Percentiles rank a stretch among this genome's conserved stretches.
These are phyloP conservation scores for Lithophane semibrunnea DNA, from an alignment of 2,888 invertebrate species.

Conservation along the genomic window DNA sequence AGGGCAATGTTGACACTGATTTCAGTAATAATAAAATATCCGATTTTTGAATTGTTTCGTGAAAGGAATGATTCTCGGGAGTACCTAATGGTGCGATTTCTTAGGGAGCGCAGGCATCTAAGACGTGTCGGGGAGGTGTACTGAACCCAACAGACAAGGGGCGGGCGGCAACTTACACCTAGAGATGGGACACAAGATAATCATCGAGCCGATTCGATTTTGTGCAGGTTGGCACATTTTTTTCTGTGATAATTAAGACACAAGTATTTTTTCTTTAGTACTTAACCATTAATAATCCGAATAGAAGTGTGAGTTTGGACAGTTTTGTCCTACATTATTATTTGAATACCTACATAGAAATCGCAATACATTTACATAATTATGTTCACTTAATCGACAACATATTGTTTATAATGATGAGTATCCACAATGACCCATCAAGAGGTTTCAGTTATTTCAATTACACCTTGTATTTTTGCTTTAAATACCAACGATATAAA, in stretches of 20 bases:
- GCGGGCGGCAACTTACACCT: slow-evolving; percentile 60
- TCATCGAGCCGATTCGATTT: slow-evolving; percentile 27
- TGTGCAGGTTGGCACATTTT: not conserved
- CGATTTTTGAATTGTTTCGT: slow-evolving; percentile 12
- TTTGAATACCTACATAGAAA: not conserved
- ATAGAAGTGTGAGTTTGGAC: not conserved
- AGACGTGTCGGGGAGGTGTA: slow-evolving; percentile 57
- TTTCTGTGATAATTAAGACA: not conserved
- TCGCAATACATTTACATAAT: not conserved
- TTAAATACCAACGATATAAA: not conserved
- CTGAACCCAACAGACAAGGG: slow-evolving; percentile 63
- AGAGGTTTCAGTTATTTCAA: not conserved
- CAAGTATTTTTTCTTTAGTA: not conserved
- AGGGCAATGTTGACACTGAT: not conserved
- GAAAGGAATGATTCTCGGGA: not conserved
- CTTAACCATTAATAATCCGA: not conserved
- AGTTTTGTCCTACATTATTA: not conserved
- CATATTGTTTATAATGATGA: not conserved
- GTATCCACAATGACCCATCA: not conserved
- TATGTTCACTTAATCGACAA: not conserved
- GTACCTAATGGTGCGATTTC: slow-evolving; percentile 39
- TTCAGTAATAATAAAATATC: slow-evolving; percentile 16
- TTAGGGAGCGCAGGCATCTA: slow-evolving; percentile 42
- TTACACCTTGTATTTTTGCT: not conserved
- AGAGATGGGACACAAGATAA: slow-evolving; percentile 66